Conservation (phyloP, 2,797 vertebrate species). For the Selene dorsalis region DNA sequence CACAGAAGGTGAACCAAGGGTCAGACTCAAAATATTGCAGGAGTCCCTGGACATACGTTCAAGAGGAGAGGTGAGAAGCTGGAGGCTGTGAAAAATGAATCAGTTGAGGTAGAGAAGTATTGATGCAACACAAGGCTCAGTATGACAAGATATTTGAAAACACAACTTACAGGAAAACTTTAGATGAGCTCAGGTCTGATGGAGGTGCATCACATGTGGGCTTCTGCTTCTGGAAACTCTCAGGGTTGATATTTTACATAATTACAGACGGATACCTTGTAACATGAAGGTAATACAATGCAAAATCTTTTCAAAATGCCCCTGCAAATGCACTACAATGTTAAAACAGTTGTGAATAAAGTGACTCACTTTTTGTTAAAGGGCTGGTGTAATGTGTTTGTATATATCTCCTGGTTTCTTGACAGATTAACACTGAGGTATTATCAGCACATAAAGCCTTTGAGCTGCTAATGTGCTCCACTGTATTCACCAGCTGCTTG, state of each 20-base stretch:
- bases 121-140: conserved; percentile 18
- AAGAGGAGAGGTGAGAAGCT: conserved; percentile 22
- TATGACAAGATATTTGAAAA: conserved; percentile 35
- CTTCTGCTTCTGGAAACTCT: background rate
- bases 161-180: conserved; percentile 15
- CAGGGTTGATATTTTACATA: conserved; percentile 11
- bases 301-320: no score
- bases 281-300: no score
- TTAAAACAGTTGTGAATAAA: no score
- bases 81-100: conserved; percentile 27
- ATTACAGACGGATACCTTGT: background rate
- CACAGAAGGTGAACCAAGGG: conserved; percentile 18
- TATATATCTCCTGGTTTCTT: no score
- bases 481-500: no score
- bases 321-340: no score
- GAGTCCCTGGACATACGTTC: conserved; percentile 13
- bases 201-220: conserved; percentile 5
- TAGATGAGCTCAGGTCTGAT: conserved; percentile 4
- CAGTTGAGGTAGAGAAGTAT: conserved; percentile 38
- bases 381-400: no score
- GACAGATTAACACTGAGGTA: no score
- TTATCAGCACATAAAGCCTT: no score
- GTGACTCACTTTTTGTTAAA: no score
- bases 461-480: no score
- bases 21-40: conserved; percentile 26